phyloP scores from a whole-genome alignment of 1,140 invertebrate genomes.

The Oncopeltus fasciatus region DNA sequence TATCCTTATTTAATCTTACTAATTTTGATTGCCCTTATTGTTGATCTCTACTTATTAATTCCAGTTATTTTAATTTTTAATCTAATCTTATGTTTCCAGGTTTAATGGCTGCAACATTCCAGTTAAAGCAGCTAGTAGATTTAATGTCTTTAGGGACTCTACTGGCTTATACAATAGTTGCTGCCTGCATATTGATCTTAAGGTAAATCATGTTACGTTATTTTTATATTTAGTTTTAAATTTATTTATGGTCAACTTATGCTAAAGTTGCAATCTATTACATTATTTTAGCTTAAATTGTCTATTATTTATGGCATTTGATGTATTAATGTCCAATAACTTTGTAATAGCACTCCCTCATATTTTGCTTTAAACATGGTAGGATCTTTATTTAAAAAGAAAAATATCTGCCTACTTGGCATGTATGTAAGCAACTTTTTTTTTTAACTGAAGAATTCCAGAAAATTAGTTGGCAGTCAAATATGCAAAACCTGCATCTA shows the following conservation, averaged over 20 bases:
- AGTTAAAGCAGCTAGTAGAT: constrained; percentile 75
- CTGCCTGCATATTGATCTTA: constrained; percentile 69
- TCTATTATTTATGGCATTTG: neutral
- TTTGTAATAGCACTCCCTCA: too few relatives aligned
- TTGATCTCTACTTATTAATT: too few relatives aligned
- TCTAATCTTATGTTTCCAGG: constrained; percentile 32
- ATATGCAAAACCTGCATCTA: too few relatives aligned
- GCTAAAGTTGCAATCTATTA: neutral
- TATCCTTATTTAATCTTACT: neutral
- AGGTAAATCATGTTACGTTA: constrained; percentile 35
- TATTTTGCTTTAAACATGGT: too few relatives aligned
- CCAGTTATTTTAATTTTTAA: too few relatives aligned
- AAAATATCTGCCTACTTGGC: too few relatives aligned
- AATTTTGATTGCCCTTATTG: too few relatives aligned
- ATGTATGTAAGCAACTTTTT: too few relatives aligned
- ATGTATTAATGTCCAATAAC: neutral
- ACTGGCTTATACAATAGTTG: constrained; percentile 79
- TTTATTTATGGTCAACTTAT: neutral
- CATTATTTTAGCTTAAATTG: neutral
- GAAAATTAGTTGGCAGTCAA: too few relatives aligned
- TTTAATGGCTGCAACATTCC: constrained; percentile 72
- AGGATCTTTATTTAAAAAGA: too few relatives aligned
- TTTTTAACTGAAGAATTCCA: too few relatives aligned
- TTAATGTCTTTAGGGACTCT: constrained; percentile 91
- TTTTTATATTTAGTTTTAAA: neutral